Evolutionary conservation across 2,888 invertebrate genomes (phyloP).

Genomic region (Mimumesa dahlbomi): DNA sequence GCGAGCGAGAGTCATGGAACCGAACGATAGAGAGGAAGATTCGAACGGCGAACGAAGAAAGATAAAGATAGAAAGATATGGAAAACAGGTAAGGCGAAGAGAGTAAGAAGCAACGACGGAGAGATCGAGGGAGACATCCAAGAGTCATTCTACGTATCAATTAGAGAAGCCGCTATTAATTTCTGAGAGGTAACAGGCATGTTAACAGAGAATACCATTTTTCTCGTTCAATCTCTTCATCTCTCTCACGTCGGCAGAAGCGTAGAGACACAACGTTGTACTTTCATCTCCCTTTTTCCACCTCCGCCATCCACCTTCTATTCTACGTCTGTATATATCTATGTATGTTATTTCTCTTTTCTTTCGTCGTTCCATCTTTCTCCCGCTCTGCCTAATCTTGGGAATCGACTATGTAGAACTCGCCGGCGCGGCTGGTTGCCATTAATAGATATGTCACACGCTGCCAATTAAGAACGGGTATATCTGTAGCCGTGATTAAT

Average conservation of each 20-base stretch:
- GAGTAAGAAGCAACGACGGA: slow-evolving; percentile 30
- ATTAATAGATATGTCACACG: slow-evolving; percentile 75
- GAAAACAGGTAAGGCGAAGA: slow-evolving; percentile 44
- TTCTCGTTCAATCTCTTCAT: slow-evolving; percentile 65
- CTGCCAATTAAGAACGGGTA: slow-evolving; percentile 73
- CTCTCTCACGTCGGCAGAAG: slow-evolving; percentile 35
- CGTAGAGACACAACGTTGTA: slow-evolving; percentile 1
- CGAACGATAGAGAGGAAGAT: slow-evolving; percentile 41
- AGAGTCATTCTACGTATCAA: slow-evolving; percentile 74
- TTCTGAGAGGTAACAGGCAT: slow-evolving; percentile 70
- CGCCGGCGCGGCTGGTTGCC: slow-evolving; percentile 50
- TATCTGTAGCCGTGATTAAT: slow-evolving; percentile 72
- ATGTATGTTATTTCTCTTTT: neutral
- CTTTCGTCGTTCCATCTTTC: slow-evolving; percentile 9
- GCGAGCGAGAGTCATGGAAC: slow-evolving; percentile 27
- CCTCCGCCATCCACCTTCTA: neutral
- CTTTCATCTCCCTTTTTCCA: slow-evolving; percentile 1
- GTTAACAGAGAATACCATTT: slow-evolving; percentile 72
- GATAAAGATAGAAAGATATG: slow-evolving; percentile 32
- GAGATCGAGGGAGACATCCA: slow-evolving; percentile 48
- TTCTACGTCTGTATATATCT: neutral
- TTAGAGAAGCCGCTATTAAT: slow-evolving; percentile 74
- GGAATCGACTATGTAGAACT: slow-evolving; percentile 54
- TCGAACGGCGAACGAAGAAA: slow-evolving; percentile 35
- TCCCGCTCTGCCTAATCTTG: slow-evolving; percentile 65